Conservation (phyloP, 2,113 vertebrate species). For the Ginglymostoma cirratum region DNA sequence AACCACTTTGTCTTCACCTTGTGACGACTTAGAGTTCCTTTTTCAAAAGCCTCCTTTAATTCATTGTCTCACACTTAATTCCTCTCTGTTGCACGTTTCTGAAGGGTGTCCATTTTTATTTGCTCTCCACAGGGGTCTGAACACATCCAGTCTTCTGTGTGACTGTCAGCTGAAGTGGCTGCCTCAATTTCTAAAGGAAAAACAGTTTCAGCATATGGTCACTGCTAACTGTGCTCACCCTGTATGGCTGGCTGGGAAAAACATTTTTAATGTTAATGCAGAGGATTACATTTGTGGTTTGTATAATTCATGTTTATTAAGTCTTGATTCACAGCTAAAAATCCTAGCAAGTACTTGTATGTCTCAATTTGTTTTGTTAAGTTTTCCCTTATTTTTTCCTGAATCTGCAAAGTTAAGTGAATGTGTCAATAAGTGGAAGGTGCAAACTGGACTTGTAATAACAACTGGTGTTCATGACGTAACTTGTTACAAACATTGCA, state of each 20-base stretch:
- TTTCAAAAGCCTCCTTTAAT: background rate
- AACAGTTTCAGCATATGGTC: constrained; percentile 51
- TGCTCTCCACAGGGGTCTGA: constrained; percentile 56
- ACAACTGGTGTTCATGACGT: background rate
- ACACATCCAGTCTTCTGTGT: constrained; percentile 66
- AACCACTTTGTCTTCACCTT: background rate
- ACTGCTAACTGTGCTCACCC: constrained; percentile 64
- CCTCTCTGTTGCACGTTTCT: background rate
- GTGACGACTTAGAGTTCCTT: background rate
- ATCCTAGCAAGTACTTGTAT: background rate
- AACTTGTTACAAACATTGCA: background rate
- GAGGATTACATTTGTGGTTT: constrained; percentile 67
- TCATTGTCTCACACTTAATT: background rate
- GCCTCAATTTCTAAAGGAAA: constrained; percentile 58
- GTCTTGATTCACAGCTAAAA: background rate
- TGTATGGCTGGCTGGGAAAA: constrained; percentile 60
- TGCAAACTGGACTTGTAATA: background rate
- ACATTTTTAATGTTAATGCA: constrained; percentile 58
- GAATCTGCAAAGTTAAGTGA: constrained; percentile 25
- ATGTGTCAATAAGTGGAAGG: background rate
- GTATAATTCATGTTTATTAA: constrained; percentile 46
- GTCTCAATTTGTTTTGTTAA: background rate
- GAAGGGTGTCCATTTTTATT: background rate
- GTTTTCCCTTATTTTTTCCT: background rate
- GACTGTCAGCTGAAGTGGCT: constrained; percentile 72